phyloP scores from a whole-genome alignment of 2,888 invertebrate genomes.

The Noctuana brunneofusca region DNA sequence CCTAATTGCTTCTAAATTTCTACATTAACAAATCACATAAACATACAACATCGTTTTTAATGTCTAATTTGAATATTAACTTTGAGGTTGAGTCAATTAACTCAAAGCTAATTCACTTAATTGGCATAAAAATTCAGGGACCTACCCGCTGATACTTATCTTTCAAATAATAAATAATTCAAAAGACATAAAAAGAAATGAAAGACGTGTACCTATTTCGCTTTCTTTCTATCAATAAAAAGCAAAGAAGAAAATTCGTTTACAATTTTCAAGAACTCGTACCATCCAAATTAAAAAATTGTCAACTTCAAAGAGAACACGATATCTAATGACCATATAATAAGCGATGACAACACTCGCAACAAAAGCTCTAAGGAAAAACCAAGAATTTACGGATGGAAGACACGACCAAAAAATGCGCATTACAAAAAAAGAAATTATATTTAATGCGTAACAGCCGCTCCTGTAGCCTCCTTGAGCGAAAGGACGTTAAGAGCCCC shows the following conservation, averaged over 20 bases:
- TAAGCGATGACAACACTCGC: constrained; percentile 37
- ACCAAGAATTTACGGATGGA: constrained; percentile 39
- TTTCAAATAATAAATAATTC: constrained; percentile 10
- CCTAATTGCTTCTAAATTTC: too few relatives aligned
- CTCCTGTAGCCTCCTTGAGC: constrained; percentile 52
- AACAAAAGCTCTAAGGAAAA: constrained; percentile 37
- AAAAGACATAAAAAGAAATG: neutral
- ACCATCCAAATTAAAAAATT: constrained; percentile 23
- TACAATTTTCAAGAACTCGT: constrained; percentile 8
- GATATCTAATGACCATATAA: constrained; percentile 37
- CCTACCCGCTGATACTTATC: neutral
- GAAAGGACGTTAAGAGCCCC: constrained; percentile 62
- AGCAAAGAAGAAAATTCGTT: constrained; percentile 8
- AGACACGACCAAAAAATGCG: constrained; percentile 44
- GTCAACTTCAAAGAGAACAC: constrained; percentile 18
- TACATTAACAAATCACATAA: too few relatives aligned
- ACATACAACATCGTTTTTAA: too few relatives aligned
- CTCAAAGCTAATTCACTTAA: constrained; percentile 7
- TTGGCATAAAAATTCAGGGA: constrained; percentile 3
- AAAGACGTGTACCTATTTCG: neutral
- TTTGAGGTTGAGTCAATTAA: neutral
- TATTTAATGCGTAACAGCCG: constrained; percentile 63
- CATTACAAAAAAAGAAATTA: constrained; percentile 55
- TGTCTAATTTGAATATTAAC: neutral
- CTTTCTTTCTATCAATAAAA: neutral